Evolutionary conservation across 2,888 invertebrate species (phyloP).

Genomic region (Yponomeuta evonymella): DNA sequence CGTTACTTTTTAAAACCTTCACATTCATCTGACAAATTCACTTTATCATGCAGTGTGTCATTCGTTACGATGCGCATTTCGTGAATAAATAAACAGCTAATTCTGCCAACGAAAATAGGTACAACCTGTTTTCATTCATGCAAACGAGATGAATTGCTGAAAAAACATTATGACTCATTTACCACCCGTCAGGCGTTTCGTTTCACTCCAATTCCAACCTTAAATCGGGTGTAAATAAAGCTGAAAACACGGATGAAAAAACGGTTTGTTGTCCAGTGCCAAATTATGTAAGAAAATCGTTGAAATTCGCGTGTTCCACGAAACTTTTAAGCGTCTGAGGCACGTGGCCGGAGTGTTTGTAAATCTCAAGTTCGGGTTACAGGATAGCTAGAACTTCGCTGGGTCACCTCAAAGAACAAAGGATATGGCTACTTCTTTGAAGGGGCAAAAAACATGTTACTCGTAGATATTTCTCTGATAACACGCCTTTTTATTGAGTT

Average conservation of each 20-base stretch:
- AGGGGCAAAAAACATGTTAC: no score
- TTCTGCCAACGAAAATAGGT: not conserved
- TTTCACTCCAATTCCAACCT: not conserved
- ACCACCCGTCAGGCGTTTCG: not conserved
- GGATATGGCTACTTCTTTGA: no score
- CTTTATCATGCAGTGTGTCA: not conserved
- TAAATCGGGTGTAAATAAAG: not conserved
- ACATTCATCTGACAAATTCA: not conserved
- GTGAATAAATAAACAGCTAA: not conserved
- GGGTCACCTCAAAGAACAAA: no score
- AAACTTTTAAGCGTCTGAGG: not conserved
- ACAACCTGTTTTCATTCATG: not conserved
- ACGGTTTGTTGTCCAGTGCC: not conserved
- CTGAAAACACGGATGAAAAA: not conserved
- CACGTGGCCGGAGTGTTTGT: not conserved
- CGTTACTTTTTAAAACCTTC: no score
- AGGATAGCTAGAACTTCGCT: not conserved
- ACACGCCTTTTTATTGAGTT: no score
- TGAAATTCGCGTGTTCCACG: not conserved
- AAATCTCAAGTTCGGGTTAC: not conserved
- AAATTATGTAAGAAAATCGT: not conserved
- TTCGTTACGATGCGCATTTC: not conserved
- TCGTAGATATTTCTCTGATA: no score
- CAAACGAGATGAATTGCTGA: not conserved
- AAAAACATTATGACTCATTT: not conserved